Evolutionary conservation across 2,888 invertebrate genomes (phyloP), one percentile per base, ranked within the genome.

Genomic region (Villa cingulata): DNA sequence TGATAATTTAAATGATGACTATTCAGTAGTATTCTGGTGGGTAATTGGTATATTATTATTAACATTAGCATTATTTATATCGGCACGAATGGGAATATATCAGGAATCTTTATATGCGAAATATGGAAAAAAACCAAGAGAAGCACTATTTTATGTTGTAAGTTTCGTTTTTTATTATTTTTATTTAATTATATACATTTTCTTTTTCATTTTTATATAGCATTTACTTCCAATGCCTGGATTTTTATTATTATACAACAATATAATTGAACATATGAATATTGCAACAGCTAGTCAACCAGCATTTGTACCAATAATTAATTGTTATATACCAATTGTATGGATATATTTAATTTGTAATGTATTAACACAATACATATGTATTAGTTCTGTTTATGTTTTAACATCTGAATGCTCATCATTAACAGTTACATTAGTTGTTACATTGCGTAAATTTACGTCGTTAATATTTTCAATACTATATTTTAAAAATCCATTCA

Each of bases 401-500:
- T 72, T 97, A 60, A 96, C 95, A 2, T 87, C 96, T 0, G 92
- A 94, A 67, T 94, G 92, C 62, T 78, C 89, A 1, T 94, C 96
- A 0, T 69, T 98, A 40, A 91, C 92, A 0, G 95, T 98, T 2
- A 97, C 96, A 0, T 72, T 98, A 56, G 91, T 98, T 1, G 86
- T 98, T 29, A 98, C 98, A 0, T 70, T 97, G 46, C 75, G 98
- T 43, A 98, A 98, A 70, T 98, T 98, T 63, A 76, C 90, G 32
- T 95, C 95, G 0, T 72, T 98, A 36, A 68, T 98, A n/a, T 86
- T 98, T 63, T 97, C 96, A 1, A 94, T 98, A 56, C 58, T 89
- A 43, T 70, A 95, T 68, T 98, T 98, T 64, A 76, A 81, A 58
- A 98, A 97, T 73, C 85, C 90, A 0, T 98, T 98, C 62, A 96